These are phyloP conservation scores for Empis livida DNA, from an alignment of 2,888 invertebrate genomes.

Conservation along the genomic window DNA sequence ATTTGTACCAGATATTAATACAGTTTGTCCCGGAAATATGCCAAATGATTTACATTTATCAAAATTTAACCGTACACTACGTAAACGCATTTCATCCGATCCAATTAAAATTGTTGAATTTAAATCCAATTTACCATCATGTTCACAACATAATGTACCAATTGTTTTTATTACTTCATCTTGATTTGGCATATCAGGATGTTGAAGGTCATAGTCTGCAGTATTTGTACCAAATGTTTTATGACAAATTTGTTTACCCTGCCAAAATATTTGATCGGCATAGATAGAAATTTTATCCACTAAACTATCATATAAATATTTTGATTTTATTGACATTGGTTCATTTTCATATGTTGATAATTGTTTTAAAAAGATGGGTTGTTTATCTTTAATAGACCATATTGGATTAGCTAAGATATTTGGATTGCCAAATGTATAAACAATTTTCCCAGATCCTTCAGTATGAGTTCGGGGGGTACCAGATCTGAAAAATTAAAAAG, in stretches of 20 bases:
- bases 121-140: constrained; percentile 53
- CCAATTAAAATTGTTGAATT: constrained; percentile 60
- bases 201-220: constrained; percentile 26
- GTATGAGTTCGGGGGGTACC: constrained; percentile 21
- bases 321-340: constrained; percentile 24
- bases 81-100: constrained; percentile 41
- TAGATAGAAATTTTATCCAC: constrained; percentile 25
- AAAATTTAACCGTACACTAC: constrained; percentile 38
- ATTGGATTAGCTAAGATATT: constrained; percentile 32
- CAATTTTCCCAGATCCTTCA: constrained; percentile 43
- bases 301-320: constrained; percentile 36
- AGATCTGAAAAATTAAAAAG: too few relatives aligned
- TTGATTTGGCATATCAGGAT: constrained; percentile 26
- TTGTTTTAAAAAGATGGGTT: constrained; percentile 34
- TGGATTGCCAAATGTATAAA: constrained; percentile 47
- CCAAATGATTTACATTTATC: constrained; percentile 35
- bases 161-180: constrained; percentile 35
- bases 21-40: constrained; percentile 36
- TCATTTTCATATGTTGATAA: constrained; percentile 41
- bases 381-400: constrained; percentile 24
- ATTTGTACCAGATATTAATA: constrained; percentile 61
- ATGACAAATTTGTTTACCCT: constrained; percentile 27
- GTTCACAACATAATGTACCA: constrained; percentile 66
- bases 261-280: constrained; percentile 27
- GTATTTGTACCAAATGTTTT: constrained; percentile 24